Evolutionary conservation across 1,140 invertebrate genomes (phyloP), one percentile per base, ranked within the genome.

Genomic region (Dendrolimus punctatus): DNA sequence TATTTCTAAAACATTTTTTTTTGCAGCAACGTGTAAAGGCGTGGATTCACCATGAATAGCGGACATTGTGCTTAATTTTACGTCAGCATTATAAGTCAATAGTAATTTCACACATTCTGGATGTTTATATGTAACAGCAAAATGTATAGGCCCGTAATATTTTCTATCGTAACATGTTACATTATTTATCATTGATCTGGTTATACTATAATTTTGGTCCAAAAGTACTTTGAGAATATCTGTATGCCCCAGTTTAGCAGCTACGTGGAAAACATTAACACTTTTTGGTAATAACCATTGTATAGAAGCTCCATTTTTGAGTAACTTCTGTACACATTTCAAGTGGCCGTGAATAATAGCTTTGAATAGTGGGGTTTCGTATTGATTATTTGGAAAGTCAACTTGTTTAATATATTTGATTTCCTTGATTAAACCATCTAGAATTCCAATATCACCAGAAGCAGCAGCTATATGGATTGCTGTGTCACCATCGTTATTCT

Each of bases 71-170:
- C 23, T 37, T n/a, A n/a, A n/a, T n/a, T n/a, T n/a, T 6, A 85
- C 48, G 59, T 88, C 68, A 49, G 77, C 78, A 71, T 91, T 89
- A 72, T 89, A 89, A n/a, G 87, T 78, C 8, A 94, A 64, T 4
- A 95, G 76, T 46, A 91, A 74, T 63, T 92, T 87, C 5, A 93
- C 82, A 44, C 93, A 90, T 4, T 90, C 88, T 6, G 88, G 64
- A 65, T 92, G 90, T 37, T 93, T 92, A 64, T 91, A 89, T 41
- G 85, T 79, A 4, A 92, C 91, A 9, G 93, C 93, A 37, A 92
- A 87, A 84, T 94, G 93, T 38, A 95, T 79, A 0, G 93, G 90
- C 4, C 91, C 88, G 57, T 85, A 76, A n/a, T 87, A 88, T 64
- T 68, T 57, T 53, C 65, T 62, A 6, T 76, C 71, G 4, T 59